phyloP scores from a whole-genome alignment of 2,797 vertebrate species.

The Gobionotothen gibberifrons region DNA sequence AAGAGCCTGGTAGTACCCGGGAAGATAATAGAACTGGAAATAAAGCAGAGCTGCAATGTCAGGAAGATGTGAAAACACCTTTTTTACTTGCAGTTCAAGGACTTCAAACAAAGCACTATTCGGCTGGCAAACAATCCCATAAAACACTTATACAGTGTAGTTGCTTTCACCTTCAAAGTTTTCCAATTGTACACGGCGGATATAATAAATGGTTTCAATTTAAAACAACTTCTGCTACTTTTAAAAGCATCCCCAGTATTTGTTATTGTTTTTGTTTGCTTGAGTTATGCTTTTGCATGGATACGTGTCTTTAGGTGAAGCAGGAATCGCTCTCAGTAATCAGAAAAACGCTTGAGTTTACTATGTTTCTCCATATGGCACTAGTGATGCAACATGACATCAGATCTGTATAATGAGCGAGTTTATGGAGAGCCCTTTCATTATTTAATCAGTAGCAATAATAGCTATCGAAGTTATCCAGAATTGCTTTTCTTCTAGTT shows the following conservation, averaged over 20 bases:
- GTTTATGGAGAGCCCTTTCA: too few relatives aligned
- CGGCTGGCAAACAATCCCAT: neutral
- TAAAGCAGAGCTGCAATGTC: conserved; percentile 4
- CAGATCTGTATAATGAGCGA: neutral
- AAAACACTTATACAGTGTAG: neutral
- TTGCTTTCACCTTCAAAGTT: too few relatives aligned
- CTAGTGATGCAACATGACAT: neutral
- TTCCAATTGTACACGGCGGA: neutral
- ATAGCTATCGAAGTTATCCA: too few relatives aligned
- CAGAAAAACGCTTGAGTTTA: neutral
- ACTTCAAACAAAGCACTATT: neutral
- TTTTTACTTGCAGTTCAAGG: neutral
- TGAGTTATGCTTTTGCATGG: neutral
- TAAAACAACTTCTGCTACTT: neutral
- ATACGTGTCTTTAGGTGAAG: neutral
- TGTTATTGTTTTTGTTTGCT: neutral
- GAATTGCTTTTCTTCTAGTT: too few relatives aligned
- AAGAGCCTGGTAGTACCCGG: conserved; percentile 88
- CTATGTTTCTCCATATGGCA: neutral
- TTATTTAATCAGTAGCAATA: too few relatives aligned
- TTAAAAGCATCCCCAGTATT: neutral
- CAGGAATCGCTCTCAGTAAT: neutral
- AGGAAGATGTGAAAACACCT: neutral
- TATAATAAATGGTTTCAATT: neutral
- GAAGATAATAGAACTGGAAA: conserved; percentile 83